phyloP scores from a whole-genome alignment of 2,797 vertebrate species.

The Carcharodon carcharias region DNA sequence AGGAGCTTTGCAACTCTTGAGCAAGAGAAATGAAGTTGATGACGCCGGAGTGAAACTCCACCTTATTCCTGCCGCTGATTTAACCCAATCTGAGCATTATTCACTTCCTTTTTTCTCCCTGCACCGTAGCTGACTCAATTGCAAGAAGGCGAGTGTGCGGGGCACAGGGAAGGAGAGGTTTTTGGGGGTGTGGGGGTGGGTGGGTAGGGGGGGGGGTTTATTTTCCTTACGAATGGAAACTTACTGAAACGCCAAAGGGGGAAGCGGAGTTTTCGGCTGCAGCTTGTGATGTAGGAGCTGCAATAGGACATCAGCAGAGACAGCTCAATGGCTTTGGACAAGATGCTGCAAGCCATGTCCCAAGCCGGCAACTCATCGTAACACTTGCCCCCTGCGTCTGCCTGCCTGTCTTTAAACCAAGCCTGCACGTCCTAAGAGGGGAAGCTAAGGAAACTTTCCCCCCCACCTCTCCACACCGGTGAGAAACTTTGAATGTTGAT shows the following conservation, averaged over 20 bases:
- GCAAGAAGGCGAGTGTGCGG: not conserved
- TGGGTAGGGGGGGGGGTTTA: not conserved
- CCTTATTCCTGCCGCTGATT: conserved; percentile 22
- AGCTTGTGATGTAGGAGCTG: not conserved
- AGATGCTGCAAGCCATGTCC: not conserved
- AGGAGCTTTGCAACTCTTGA: not conserved
- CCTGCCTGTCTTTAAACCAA: not conserved
- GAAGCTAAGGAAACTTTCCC: not conserved
- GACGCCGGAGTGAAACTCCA: not conserved
- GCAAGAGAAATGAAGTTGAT: not conserved
- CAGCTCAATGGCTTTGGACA: not conserved
- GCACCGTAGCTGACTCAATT: not conserved
- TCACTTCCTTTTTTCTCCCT: conserved; percentile 27
- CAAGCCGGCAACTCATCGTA: not conserved
- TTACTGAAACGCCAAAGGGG: not conserved
- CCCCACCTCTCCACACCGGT: not conserved
- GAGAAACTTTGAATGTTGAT: not conserved
- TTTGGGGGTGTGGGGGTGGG: not conserved
- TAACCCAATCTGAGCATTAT: not conserved
- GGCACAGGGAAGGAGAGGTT: not conserved
- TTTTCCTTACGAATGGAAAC: not conserved
- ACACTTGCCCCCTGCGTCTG: not conserved
- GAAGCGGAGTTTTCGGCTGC: not conserved
- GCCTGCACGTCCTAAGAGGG: not conserved
- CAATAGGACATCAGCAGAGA: not conserved